Percentiles rank a stretch among this genome's conserved stretches.
Evolutionary conservation across 2,888 invertebrate genomes (phyloP).

Genomic region (Pammene fasciana): DNA sequence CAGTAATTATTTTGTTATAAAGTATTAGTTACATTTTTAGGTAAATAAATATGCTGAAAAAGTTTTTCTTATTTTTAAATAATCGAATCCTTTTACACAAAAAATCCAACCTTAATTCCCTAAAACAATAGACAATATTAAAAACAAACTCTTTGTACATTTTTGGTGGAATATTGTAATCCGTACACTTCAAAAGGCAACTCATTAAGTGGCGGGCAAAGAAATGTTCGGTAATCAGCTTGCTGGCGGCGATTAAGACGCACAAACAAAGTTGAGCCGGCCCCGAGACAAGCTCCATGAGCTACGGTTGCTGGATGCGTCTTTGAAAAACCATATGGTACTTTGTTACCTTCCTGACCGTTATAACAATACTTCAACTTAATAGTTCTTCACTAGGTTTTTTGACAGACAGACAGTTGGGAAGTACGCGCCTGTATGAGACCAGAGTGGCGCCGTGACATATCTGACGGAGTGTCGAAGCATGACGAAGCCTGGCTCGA

Average conservation of each 20-base stretch:
- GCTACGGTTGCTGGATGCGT: slow-evolving; percentile 27
- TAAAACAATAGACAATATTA: slow-evolving; percentile 40
- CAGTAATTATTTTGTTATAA: too few relatives aligned
- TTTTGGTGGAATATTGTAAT: slow-evolving; percentile 53
- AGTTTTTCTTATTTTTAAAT: not conserved
- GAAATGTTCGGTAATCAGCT: slow-evolving; percentile 74
- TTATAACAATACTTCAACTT: too few relatives aligned
- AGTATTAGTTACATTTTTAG: too few relatives aligned
- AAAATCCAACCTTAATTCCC: not conserved
- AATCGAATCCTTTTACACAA: not conserved
- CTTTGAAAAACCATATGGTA: too few relatives aligned
- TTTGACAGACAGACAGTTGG: too few relatives aligned
- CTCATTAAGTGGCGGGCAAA: slow-evolving; percentile 69
- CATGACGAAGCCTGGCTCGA: too few relatives aligned
- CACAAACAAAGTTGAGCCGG: slow-evolving; percentile 65
- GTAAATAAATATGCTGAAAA: not conserved
- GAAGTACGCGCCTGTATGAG: too few relatives aligned
- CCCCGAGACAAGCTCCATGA: slow-evolving; percentile 63
- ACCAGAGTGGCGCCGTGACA: too few relatives aligned
- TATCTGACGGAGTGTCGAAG: too few relatives aligned
- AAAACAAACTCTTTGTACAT: slow-evolving; percentile 54
- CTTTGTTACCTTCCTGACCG: too few relatives aligned
- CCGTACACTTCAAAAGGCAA: slow-evolving; percentile 66
- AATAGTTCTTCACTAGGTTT: too few relatives aligned
- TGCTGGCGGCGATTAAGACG: slow-evolving; percentile 74